Percentiles rank a stretch among this genome's conserved stretches.
Evolutionary conservation across 2,797 vertebrate species (phyloP).

Genomic region (Anguilla obscura): DNA sequence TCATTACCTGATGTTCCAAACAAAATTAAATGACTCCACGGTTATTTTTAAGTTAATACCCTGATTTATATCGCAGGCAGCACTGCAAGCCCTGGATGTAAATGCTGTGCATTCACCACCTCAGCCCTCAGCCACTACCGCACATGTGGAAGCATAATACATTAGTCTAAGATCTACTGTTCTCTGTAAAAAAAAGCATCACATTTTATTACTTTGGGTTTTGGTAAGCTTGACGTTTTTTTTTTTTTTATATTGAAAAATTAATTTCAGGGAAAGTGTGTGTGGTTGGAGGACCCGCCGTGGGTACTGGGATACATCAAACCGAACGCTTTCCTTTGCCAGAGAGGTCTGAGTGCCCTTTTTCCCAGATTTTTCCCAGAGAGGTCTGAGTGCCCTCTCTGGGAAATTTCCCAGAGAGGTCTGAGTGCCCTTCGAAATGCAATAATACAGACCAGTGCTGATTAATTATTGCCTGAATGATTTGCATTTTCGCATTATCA

Average conservation of each 20-base stretch:
- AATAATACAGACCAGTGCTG: slow-evolving; percentile 25
- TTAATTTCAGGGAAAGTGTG: not conserved
- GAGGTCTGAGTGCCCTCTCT: not conserved
- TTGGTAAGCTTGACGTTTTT: not conserved
- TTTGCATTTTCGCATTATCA: not conserved
- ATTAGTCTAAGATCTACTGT: not conserved
- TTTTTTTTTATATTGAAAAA: not conserved
- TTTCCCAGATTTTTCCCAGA: slow-evolving; percentile 2
- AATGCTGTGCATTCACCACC: not conserved
- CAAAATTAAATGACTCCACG: not conserved
- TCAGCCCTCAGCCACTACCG: not conserved
- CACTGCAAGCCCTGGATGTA: not conserved
- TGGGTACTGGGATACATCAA: not conserved
- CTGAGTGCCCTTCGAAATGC: not conserved
- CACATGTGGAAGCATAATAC: not conserved
- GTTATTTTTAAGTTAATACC: not conserved
- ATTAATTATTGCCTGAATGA: not conserved
- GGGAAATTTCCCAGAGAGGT: not conserved
- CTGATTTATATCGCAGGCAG: not conserved
- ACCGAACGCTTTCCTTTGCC: not conserved
- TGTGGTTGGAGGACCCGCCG: not conserved
- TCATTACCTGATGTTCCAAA: not conserved
- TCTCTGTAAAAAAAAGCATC: not conserved
- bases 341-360: not conserved
- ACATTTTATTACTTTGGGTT: not conserved